A percentile compares a stretch with the other conserved stretches of the same genome.
phyloP scores from a whole-genome alignment of 2,797 vertebrate species.

The Urocyon cinereoargenteus region DNA sequence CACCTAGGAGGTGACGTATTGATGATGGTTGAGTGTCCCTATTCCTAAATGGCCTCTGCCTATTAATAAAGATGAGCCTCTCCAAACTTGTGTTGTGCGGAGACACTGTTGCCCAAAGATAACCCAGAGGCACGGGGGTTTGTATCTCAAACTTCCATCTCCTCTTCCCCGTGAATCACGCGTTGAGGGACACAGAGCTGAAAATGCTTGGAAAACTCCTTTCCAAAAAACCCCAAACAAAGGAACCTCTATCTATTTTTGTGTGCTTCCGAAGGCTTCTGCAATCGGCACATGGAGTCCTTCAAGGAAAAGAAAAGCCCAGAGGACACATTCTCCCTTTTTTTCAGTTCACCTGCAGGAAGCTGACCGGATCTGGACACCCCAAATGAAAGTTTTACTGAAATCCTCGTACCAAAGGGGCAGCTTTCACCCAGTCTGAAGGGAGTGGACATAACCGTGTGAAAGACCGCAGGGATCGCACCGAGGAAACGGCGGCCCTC shows the following conservation, averaged over 20 bases:
- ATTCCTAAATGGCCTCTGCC: background rate
- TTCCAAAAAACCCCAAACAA: background rate
- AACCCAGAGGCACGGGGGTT: background rate
- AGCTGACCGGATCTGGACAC: background rate
- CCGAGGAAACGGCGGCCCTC: background rate
- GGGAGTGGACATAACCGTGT: background rate
- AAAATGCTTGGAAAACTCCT: background rate
- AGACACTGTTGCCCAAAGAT: background rate
- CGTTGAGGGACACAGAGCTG: background rate
- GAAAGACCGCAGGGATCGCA: background rate
- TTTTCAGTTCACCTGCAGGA: background rate
- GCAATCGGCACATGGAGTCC: background rate
- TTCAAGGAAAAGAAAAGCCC: background rate
- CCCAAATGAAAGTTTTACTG: background rate
- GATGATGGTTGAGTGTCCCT: background rate
- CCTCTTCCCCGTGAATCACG: background rate
- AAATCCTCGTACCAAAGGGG: background rate
- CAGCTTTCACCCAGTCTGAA: background rate
- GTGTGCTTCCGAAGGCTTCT: background rate
- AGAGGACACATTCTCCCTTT: background rate
- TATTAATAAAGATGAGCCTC: background rate
- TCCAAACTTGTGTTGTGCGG: background rate
- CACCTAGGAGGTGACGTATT: background rate
- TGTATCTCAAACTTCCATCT: background rate
- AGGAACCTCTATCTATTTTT: background rate